Conservation (phyloP, 2,113 vertebrate genomes). For the Alouatta palliata region DNA sequence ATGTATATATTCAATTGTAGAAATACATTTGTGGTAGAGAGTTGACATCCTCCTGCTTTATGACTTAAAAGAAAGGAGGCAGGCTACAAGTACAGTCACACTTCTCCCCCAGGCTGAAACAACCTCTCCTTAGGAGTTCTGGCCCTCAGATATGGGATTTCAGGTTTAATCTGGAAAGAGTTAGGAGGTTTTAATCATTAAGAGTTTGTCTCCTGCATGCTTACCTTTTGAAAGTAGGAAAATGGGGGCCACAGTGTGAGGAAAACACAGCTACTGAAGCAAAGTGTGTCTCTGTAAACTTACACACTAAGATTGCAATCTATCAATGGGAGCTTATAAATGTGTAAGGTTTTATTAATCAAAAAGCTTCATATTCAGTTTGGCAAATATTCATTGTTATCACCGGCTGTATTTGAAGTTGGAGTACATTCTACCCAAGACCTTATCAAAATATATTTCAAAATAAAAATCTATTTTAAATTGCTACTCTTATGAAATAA, state of each 20-base stretch:
- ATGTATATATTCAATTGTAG: conserved; percentile 88
- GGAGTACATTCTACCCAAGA: not conserved
- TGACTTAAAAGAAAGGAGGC: conserved; percentile 82
- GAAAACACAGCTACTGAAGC: not conserved
- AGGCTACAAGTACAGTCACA: conserved; percentile 63
- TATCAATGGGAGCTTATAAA: not conserved
- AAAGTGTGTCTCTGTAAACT: not conserved
- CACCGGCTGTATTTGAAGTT: not conserved
- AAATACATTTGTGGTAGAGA: conserved; percentile 84
- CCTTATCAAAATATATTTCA: not conserved
- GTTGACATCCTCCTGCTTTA: conserved; percentile 78
- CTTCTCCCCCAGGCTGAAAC: conserved; percentile 71
- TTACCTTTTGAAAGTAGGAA: conserved; percentile 59
- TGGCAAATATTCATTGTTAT: not conserved
- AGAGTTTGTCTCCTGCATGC: conserved; percentile 71
- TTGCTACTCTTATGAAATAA: not conserved
- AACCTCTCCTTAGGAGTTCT: conserved; percentile 68
- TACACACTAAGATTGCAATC: not conserved
- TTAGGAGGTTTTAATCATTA: conserved; percentile 61
- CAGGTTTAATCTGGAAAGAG: not conserved
- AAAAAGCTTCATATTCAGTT: not conserved
- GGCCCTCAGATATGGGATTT: conserved; percentile 67
- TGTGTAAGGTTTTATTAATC: not conserved
- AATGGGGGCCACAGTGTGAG: not conserved
- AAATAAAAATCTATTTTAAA: conserved; percentile 22